These are phyloP conservation scores for Altica lythri DNA, from an alignment of 2,888 invertebrate species.

Conservation along the genomic window DNA sequence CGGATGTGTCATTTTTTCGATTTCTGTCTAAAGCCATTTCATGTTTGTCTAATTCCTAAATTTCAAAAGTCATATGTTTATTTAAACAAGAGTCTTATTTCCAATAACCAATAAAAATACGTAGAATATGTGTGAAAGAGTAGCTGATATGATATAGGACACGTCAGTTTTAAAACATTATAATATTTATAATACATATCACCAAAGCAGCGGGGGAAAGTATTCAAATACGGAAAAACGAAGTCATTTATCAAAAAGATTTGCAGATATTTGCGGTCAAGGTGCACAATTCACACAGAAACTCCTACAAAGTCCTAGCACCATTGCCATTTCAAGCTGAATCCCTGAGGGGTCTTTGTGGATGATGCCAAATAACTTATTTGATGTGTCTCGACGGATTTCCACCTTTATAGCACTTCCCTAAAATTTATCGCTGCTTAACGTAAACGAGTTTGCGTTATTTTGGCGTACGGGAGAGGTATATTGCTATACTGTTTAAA, in stretches of 20 bases:
- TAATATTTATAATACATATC: too few relatives aligned
- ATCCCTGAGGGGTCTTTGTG: constrained; percentile 24
- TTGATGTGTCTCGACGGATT: constrained; percentile 25
- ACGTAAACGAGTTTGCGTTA: constrained; percentile 23
- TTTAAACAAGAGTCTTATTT: too few relatives aligned
- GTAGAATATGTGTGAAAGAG: too few relatives aligned
- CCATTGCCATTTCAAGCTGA: constrained; percentile 15
- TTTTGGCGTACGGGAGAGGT: constrained; percentile 9
- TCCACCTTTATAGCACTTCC: constrained; percentile 22
- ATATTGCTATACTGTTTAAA: not conserved
- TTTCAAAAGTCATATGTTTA: too few relatives aligned
- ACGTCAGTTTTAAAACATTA: too few relatives aligned
- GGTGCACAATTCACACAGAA: constrained; percentile 16
- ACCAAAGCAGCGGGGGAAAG: too few relatives aligned
- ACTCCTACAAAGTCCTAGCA: constrained; percentile 5
- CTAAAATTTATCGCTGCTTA: constrained; percentile 24
- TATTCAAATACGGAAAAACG: constrained; percentile 2
- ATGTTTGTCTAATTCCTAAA: too few relatives aligned
- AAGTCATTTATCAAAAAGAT: constrained; percentile 15
- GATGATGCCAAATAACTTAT: constrained; percentile 26
- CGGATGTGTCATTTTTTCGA: too few relatives aligned
- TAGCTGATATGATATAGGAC: too few relatives aligned
- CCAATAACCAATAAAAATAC: too few relatives aligned
- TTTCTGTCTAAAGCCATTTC: too few relatives aligned
- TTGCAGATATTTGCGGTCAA: constrained; percentile 14